phyloP scores from a whole-genome alignment of 2,797 vertebrate species.

The Pantherophis alleghaniensis region DNA sequence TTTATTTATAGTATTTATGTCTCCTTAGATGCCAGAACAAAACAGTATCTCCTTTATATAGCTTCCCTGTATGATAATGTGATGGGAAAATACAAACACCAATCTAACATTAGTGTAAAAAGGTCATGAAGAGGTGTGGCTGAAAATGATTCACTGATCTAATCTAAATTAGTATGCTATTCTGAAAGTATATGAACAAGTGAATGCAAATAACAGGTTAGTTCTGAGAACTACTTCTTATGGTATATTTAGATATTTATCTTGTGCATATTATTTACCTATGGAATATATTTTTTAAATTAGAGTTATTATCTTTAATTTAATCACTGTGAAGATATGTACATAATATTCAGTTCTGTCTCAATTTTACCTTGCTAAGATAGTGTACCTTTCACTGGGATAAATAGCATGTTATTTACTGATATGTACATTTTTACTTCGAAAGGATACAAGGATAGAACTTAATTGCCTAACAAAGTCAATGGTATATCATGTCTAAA shows the following conservation, averaged over 20 bases:
- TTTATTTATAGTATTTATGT: no score
- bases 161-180: background rate
- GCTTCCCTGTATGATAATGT: background rate
- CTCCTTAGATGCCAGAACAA: background rate
- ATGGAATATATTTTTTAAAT: background rate
- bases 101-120: background rate
- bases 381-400: background rate
- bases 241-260: background rate
- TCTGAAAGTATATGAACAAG: background rate
- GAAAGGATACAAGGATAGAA: background rate
- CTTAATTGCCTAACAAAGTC: background rate
- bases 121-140: background rate
- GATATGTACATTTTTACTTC: background rate
- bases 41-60: background rate
- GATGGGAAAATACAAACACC: background rate
- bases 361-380: background rate
- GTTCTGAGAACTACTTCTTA: background rate
- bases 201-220: conserved; percentile 11
- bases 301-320: background rate
- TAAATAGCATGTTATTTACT: background rate
- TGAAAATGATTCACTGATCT: background rate
- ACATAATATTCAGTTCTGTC: background rate
- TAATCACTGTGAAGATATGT: background rate
- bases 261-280: background rate
- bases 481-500: background rate